These are phyloP conservation scores for Menura novaehollandiae DNA, from an alignment of 2,113 vertebrate species.

Conservation along the genomic window DNA sequence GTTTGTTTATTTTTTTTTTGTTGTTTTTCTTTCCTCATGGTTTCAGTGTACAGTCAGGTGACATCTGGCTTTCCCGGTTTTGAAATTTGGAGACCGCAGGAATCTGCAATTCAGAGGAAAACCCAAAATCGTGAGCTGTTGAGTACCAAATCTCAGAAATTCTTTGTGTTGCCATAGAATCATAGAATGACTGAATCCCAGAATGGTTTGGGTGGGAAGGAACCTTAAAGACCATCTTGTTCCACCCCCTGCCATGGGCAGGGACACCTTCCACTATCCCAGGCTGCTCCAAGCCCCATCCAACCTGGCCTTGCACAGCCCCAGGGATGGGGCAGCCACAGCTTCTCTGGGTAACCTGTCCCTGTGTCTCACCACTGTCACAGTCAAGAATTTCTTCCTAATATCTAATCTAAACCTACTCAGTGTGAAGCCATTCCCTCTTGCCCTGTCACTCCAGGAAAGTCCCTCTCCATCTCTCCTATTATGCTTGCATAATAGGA, in stretches of 20 bases:
- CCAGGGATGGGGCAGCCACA: neutral
- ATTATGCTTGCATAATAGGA: neutral
- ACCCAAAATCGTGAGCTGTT: neutral
- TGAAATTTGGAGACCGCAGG: neutral
- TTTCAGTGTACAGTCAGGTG: neutral
- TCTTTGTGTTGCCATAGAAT: neutral
- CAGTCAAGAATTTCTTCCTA: neutral
- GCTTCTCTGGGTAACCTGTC: neutral
- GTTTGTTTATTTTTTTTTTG: neutral
- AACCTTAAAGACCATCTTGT: neutral
- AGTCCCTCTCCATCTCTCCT: neutral
- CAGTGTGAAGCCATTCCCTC: rapidly evolving
- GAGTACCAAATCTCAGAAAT: neutral
- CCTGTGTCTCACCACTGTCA: neutral
- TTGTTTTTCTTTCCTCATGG: neutral
- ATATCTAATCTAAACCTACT: neutral
- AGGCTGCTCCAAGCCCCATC: neutral
- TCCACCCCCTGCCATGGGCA: neutral
- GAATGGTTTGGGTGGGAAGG: neutral
- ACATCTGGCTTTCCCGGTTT: neutral
- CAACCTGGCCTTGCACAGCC: neutral
- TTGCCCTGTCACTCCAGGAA: neutral
- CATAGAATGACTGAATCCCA: neutral
- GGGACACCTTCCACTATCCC: neutral
- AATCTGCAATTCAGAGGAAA: neutral